A percentile compares a stretch with the other conserved stretches of the same genome.
Conservation (phyloP, 2,888 invertebrate species). For the Agrochola litura region DNA sequence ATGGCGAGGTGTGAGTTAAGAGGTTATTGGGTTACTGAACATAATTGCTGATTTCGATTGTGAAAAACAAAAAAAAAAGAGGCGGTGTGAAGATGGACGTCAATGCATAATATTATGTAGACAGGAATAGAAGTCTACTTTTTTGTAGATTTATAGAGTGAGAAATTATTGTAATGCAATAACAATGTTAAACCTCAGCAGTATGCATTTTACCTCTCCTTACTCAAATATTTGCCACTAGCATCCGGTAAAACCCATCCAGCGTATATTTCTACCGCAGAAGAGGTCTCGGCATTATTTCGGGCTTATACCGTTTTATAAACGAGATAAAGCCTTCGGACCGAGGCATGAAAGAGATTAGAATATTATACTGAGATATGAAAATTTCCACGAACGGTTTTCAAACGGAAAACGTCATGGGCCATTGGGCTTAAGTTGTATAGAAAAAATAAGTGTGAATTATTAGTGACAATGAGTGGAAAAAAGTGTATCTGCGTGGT, state of each 20-base stretch:
- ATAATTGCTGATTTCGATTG: background rate
- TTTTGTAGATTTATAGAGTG: background rate
- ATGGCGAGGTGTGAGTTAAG: background rate
- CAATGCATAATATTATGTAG: background rate
- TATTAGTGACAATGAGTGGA: background rate
- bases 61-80: background rate
- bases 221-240: conserved; percentile 14
- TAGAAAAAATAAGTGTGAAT: conserved; percentile 28
- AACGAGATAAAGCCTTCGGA: conserved; percentile 68
- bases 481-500: background rate
- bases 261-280: conserved; percentile 49
- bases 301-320: conserved; percentile 69
- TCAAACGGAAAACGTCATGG: conserved; percentile 57
- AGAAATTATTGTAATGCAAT: background rate
- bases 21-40: background rate
- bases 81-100: background rate
- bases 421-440: conserved; percentile 48
- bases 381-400: conserved; percentile 56
- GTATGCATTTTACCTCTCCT: conserved; percentile 2
- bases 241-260: background rate
- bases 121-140: background rate
- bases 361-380: conserved; percentile 63
- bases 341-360: conserved; percentile 63
- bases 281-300: conserved; percentile 68
- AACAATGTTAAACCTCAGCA: background rate